Percentiles rank a stretch among this genome's conserved stretches.
Evolutionary conservation across 2,113 vertebrate genomes (phyloP).

Genomic region (Hymenochirus boettgeri): DNA sequence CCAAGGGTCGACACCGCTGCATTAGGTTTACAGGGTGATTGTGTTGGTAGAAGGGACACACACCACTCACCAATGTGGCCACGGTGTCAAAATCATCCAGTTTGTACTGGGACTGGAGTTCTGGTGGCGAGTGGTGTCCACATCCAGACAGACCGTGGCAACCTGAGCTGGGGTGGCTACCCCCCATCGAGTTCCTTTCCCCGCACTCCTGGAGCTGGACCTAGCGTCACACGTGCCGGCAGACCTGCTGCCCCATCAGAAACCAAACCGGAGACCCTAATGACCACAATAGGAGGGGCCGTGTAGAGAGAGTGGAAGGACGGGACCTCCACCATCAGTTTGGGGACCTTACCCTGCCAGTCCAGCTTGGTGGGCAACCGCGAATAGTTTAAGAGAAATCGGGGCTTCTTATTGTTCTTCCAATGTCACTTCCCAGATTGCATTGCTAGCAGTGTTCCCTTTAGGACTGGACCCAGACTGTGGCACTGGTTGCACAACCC

Average conservation of each 20-base stretch:
- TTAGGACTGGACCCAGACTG: conserved; percentile 6
- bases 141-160: conserved; percentile 23
- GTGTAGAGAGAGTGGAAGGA: background rate
- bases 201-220: conserved; percentile 21
- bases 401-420: background rate
- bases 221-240: conserved; percentile 8
- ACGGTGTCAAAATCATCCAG: conserved; percentile 37
- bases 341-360: background rate
- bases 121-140: conserved; percentile 6
- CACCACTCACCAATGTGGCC: conserved; percentile 34
- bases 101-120: conserved; percentile 21
- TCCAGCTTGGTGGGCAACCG: background rate
- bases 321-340: too few species aligned
- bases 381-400: background rate
- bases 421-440: background rate
- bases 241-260: conserved; percentile 6
- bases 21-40: too few species aligned
- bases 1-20: too few species aligned
- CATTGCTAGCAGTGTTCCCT: background rate
- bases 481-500: background rate
- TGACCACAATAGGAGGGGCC: background rate
- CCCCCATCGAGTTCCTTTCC: conserved; percentile 24
- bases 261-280: background rate
- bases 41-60: too few species aligned
- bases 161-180: conserved; percentile 29